These are phyloP conservation scores for Aix galericulata DNA, from an alignment of 2,113 vertebrate genomes.

Conservation along the genomic window DNA sequence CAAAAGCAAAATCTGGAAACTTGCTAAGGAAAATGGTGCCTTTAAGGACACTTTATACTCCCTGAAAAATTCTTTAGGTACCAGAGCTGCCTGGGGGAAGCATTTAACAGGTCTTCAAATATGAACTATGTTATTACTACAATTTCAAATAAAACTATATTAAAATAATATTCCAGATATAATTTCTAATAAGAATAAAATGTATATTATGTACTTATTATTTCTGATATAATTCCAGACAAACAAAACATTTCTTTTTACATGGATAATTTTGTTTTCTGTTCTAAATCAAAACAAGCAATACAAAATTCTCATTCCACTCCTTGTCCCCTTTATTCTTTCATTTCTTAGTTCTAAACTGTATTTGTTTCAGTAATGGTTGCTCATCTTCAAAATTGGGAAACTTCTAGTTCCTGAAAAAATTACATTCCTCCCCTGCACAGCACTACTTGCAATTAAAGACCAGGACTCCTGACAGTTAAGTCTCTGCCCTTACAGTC, in stretches of 20 bases:
- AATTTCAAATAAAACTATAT: not conserved
- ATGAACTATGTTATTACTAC: not conserved
- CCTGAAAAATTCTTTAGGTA: not conserved
- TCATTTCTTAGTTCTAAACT: not conserved
- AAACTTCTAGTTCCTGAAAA: not conserved
- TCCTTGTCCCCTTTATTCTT: rapidly evolving
- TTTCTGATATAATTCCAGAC: not conserved
- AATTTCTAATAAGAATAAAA: not conserved
- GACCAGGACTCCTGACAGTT: not conserved
- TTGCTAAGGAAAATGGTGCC: not conserved
- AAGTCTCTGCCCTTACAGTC: not conserved
- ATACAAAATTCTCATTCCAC: not conserved
- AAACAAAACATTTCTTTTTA: not conserved
- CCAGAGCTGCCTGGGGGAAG: not conserved
- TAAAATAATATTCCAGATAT: not conserved
- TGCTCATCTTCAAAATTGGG: not conserved
- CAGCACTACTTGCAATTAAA: not conserved
- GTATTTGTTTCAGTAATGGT: not conserved
- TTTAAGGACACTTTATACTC: not conserved
- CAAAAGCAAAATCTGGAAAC: not conserved
- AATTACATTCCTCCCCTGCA: not conserved
- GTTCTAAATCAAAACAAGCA: not conserved
- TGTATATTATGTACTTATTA: not conserved
- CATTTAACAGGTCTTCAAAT: not conserved
- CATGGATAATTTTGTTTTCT: not conserved